These are phyloP conservation scores for Nomada fucata DNA, from an alignment of 2,888 invertebrate species.

Conservation along the genomic window DNA sequence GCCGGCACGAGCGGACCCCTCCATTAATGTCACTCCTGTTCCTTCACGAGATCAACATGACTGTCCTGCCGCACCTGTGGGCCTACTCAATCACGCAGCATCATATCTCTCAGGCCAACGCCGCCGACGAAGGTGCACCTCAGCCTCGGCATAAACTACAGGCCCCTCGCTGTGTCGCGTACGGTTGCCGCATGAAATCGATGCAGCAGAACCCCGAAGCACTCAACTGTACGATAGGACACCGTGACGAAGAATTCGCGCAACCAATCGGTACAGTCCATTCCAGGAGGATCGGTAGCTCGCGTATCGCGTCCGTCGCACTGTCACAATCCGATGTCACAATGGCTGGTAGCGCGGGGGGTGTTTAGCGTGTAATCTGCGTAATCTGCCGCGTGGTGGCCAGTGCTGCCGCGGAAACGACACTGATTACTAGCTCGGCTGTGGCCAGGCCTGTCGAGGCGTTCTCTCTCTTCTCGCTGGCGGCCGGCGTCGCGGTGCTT, in stretches of 20 bases:
- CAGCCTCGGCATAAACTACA: background rate
- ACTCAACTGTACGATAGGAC: too few species aligned
- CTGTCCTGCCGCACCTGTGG: constrained; percentile 7
- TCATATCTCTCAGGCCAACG: background rate
- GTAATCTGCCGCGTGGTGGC: constrained; percentile 80
- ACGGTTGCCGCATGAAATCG: too few species aligned
- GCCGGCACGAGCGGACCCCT: constrained; percentile 68
- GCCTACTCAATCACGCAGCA: constrained; percentile 16
- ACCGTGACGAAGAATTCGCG: background rate
- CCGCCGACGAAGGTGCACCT: background rate
- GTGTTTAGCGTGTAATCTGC: constrained; percentile 61
- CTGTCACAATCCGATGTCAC: constrained; percentile 54
- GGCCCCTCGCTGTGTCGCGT: too few species aligned
- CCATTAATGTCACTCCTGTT: constrained; percentile 54
- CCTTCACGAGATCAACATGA: constrained; percentile 62
- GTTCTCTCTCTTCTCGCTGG: constrained; percentile 59
- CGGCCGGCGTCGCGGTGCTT: constrained; percentile 71
- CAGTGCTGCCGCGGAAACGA: constrained; percentile 83
- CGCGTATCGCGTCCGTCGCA: constrained; percentile 23
- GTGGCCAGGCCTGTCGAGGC: constrained; percentile 73
- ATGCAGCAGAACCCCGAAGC: too few species aligned
- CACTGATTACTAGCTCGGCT: constrained; percentile 83
- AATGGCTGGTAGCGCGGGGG: constrained; percentile 38
- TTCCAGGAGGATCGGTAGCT: constrained; percentile 2
- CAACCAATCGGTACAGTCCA: background rate